Evolutionary conservation across 2,888 invertebrate genomes (phyloP).

Genomic region (Gnatocerus cornutus): DNA sequence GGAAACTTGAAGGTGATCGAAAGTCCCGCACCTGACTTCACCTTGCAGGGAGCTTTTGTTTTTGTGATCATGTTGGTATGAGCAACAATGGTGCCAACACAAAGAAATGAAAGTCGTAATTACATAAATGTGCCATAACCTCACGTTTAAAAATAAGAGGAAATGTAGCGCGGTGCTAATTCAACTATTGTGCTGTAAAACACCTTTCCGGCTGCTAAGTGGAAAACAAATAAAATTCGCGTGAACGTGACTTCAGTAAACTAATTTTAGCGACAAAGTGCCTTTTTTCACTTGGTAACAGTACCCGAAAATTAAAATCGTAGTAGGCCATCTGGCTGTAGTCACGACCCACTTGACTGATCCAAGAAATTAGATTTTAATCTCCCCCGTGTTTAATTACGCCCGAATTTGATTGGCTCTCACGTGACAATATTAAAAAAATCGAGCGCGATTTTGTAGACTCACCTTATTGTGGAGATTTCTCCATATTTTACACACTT

Average conservation of each 20-base stretch:
- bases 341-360: slow-evolving; percentile 5
- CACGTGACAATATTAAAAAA: neutral
- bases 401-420: neutral
- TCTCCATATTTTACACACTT: slow-evolving; percentile 19
- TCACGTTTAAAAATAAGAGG: neutral
- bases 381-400: neutral
- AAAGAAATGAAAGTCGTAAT: too few species aligned
- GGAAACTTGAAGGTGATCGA: too few species aligned
- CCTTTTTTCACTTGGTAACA: too few species aligned
- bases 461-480: slow-evolving; percentile 14
- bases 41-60: too few species aligned
- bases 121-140: too few species aligned
- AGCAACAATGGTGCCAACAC: too few species aligned
- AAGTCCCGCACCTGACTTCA: too few species aligned
- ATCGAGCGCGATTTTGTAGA: neutral
- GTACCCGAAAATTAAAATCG: too few species aligned
- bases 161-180: neutral
- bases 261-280: too few species aligned
- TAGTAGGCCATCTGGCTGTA: neutral
- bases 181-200: neutral
- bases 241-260: too few species aligned
- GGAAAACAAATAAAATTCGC: too few species aligned
- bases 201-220: neutral
- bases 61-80: too few species aligned
- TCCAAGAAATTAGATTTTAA: neutral